Evolutionary conservation across 1,140 invertebrate species (phyloP).

Genomic region (Tetraneura akinire): DNA sequence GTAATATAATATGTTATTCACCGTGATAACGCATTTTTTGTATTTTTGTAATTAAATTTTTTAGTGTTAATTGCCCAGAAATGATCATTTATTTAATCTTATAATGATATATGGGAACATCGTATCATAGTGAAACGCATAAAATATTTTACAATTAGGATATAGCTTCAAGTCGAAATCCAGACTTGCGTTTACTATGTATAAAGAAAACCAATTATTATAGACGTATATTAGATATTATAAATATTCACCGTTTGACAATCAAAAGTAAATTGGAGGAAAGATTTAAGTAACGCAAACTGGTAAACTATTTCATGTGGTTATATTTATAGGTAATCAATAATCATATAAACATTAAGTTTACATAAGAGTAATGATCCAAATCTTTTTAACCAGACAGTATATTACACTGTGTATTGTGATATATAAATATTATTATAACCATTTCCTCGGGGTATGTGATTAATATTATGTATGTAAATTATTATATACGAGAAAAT

Average conservation of each 20-base stretch:
- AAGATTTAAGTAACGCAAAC: neutral
- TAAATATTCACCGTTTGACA: neutral
- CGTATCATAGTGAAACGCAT: no score
- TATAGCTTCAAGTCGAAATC: no score
- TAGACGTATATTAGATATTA: no score
- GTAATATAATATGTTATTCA: neutral
- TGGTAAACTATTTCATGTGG: neutral
- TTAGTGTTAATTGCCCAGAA: no score
- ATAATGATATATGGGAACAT: no score
- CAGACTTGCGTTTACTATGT: no score
- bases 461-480: neutral
- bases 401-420: neutral
- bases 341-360: neutral
- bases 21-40: neutral
- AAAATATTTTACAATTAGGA: no score
- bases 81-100: no score
- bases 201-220: no score
- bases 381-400: neutral
- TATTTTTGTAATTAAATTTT: neutral
- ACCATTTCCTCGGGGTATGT: slow-evolving; percentile 1
- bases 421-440: no score
- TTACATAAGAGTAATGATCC: slow-evolving; percentile 18
- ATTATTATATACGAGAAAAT: neutral
- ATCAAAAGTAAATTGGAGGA: slow-evolving; percentile 1
- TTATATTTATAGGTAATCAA: no score